Evolutionary conservation across 2,888 invertebrate genomes (phyloP).

Genomic region (Chesias legatella): DNA sequence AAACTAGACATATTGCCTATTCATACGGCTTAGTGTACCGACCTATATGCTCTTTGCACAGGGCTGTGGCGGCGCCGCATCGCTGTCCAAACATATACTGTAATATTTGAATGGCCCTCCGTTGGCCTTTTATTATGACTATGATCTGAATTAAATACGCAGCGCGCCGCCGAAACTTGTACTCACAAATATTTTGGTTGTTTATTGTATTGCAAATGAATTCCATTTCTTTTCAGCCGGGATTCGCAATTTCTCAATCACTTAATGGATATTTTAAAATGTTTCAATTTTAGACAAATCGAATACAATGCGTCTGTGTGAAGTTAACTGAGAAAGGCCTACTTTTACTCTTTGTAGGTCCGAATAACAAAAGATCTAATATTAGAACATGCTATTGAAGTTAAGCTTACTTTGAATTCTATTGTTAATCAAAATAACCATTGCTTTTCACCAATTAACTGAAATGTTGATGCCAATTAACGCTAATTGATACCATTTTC

Average conservation of each 20-base stretch:
- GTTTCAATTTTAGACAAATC: too few species aligned
- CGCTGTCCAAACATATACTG: slow-evolving; percentile 7
- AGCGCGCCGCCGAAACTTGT: background rate
- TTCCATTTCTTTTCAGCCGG: background rate
- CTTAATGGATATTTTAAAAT: too few species aligned
- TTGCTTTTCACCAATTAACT: slow-evolving; percentile 6
- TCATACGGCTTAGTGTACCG: too few species aligned
- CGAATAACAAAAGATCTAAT: slow-evolving; percentile 11
- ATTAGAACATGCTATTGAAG: slow-evolving; percentile 11
- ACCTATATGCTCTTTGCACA: background rate
- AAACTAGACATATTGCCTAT: too few species aligned
- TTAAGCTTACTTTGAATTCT: slow-evolving; percentile 12
- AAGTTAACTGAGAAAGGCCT: too few species aligned
- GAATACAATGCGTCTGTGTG: too few species aligned
- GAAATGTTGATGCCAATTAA: slow-evolving; percentile 12
- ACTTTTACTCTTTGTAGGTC: background rate
- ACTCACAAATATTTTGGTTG: too few species aligned
- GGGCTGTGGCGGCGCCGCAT: background rate
- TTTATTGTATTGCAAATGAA: too few species aligned
- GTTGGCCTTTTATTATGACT: slow-evolving; percentile 14
- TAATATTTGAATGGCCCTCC: slow-evolving; percentile 8
- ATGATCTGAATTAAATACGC: slow-evolving; percentile 12
- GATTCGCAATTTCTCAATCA: too few species aligned
- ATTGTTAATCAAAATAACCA: slow-evolving; percentile 8
- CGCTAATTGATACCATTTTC: slow-evolving; percentile 14